Conservation (phyloP, 2,888 invertebrate genomes). For the Fragum sueziense region DNA sequence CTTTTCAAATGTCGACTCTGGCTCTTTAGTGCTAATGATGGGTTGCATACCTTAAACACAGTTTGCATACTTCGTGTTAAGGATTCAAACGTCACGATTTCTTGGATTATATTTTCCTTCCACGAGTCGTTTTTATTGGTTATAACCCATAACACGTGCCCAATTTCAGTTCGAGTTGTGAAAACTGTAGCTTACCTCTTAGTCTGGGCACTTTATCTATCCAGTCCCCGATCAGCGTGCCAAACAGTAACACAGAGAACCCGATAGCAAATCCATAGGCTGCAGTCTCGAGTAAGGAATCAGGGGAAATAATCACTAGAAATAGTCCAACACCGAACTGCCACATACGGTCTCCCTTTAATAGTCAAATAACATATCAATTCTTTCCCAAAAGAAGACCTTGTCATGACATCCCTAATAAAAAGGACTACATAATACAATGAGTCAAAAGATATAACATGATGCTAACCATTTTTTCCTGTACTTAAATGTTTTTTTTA, state of each 20-base stretch:
- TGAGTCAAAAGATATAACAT: background rate
- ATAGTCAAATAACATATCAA: background rate
- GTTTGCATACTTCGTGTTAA: too few species aligned
- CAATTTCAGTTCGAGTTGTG: too few species aligned
- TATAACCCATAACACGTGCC: too few species aligned
- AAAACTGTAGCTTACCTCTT: constrained; percentile 79
- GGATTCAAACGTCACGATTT: too few species aligned
- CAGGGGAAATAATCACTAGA: constrained; percentile 82
- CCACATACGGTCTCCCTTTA: constrained; percentile 84
- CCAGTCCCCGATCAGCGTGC: constrained; percentile 83
- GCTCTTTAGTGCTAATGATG: too few species aligned
- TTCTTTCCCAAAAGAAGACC: too few species aligned
- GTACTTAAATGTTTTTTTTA: too few species aligned
- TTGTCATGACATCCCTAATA: too few species aligned
- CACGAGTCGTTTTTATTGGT: too few species aligned
- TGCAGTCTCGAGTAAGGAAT: constrained; percentile 82
- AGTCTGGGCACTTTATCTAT: constrained; percentile 83
- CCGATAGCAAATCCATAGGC: constrained; percentile 83
- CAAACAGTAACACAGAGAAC: constrained; percentile 82
- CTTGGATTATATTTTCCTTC: too few species aligned
- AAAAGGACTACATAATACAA: background rate
- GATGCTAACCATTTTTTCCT: background rate
- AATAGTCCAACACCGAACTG: constrained; percentile 84
- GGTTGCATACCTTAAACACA: too few species aligned
- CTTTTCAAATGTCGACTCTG: too few species aligned